phyloP scores from a whole-genome alignment of 2,797 vertebrate genomes.

The Semotilus atromaculatus region DNA sequence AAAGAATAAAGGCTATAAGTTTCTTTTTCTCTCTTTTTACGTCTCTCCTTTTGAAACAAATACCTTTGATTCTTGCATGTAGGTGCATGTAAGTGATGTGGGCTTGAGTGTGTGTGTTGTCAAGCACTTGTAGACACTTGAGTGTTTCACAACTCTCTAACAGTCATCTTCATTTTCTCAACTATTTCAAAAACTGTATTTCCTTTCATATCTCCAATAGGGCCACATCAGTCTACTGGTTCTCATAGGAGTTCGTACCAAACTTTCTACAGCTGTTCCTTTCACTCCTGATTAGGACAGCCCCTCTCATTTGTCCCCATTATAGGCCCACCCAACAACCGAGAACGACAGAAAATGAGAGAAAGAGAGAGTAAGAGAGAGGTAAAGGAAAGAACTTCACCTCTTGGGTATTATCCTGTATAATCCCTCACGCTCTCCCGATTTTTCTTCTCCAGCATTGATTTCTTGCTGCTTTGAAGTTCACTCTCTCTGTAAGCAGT shows the following conservation, averaged over 20 bases:
- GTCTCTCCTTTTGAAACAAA: constrained; percentile 28
- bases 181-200: background rate
- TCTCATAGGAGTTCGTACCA: background rate
- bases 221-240: background rate
- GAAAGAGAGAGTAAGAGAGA: background rate
- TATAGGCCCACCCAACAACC: constrained; percentile 49
- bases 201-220: background rate
- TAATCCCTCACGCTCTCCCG: constrained; percentile 27
- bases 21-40: background rate
- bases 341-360: background rate
- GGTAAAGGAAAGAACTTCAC: background rate
- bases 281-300: constrained; percentile 55
- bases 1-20: constrained; percentile 9
- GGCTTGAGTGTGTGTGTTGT: constrained; percentile 14
- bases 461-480: constrained; percentile 24
- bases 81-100: constrained; percentile 4
- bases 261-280: constrained; percentile 36
- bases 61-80: constrained; percentile 34
- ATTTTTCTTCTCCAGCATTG: constrained; percentile 30
- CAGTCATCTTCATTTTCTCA: background rate
- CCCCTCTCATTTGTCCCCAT: constrained; percentile 59
- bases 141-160: background rate
- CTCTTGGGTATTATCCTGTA: constrained; percentile 12
- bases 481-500: background rate
- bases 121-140: background rate